Percentiles rank a stretch among this genome's conserved stretches.
Evolutionary conservation across 2,797 vertebrate species (phyloP).

Genomic region (Hylomyscus alleni): DNA sequence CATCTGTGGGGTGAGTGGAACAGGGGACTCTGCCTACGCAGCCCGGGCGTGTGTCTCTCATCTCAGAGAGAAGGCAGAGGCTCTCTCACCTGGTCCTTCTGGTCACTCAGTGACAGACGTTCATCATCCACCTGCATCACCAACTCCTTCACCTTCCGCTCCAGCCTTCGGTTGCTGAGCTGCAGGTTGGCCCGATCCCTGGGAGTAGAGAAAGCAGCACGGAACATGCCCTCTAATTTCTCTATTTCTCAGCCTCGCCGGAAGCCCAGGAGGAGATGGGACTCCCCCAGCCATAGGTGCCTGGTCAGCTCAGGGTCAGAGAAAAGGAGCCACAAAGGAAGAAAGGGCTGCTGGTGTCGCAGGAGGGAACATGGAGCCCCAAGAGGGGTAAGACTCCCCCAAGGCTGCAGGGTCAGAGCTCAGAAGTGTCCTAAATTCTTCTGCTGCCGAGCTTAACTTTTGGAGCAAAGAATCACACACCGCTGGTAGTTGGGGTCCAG

Average conservation of each 20-base stretch:
- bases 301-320: neutral
- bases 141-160: slow-evolving; percentile 98
- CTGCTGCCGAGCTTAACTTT: neutral
- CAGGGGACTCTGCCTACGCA: accelerated
- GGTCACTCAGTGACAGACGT: slow-evolving; percentile 94
- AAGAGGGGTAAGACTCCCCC: neutral
- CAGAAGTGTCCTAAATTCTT: neutral
- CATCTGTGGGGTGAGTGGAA: neutral
- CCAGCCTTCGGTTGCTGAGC: slow-evolving; percentile 95
- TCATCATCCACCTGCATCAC: slow-evolving; percentile 98
- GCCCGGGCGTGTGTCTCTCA: accelerated
- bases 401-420: neutral
- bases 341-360: neutral
- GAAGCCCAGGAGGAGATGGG: neutral
- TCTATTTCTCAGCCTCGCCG: slow-evolving; percentile 33
- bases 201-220: slow-evolving; percentile 64
- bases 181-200: slow-evolving; percentile 97
- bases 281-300: neutral
- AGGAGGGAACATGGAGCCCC: accelerated
- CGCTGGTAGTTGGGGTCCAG: neutral
- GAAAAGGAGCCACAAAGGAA: neutral
- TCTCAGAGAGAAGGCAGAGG: neutral
- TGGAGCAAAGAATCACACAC: neutral
- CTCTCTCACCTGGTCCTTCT: slow-evolving; percentile 96
- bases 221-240: neutral